These are phyloP conservation scores for Oceanodroma leucorhoa DNA, from an alignment of 2,797 vertebrate genomes.

Conservation along the genomic window DNA sequence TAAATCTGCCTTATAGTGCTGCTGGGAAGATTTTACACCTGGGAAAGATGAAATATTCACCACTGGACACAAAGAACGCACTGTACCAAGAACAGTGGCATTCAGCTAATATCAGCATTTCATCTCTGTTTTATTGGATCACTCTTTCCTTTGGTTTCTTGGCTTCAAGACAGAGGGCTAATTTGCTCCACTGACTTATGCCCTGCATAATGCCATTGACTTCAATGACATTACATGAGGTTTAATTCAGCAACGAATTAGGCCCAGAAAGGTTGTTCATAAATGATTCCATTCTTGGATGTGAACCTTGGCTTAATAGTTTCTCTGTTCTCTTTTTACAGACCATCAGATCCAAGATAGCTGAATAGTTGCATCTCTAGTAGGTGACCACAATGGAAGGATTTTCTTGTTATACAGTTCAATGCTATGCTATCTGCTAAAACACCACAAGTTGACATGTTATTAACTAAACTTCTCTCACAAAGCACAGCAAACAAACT, in stretches of 20 bases:
- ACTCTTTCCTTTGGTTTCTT: slow-evolving; percentile 24
- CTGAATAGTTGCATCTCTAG: slow-evolving; percentile 21
- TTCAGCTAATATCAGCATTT: slow-evolving; percentile 42
- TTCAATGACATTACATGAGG: slow-evolving; percentile 27
- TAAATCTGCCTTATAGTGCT: not conserved
- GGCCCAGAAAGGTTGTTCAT: slow-evolving; percentile 29
- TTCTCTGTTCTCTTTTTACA: slow-evolving; percentile 42
- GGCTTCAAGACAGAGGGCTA: slow-evolving; percentile 25
- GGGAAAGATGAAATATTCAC: slow-evolving; percentile 51
- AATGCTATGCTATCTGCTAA: slow-evolving; percentile 3
- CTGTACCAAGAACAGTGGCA: slow-evolving; percentile 22
- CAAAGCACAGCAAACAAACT: slow-evolving; percentile 15
- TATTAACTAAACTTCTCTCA: slow-evolving; percentile 25
- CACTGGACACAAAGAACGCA: slow-evolving; percentile 12
- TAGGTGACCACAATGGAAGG: not conserved
- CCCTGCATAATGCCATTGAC: slow-evolving; percentile 22
- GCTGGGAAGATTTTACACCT: slow-evolving; percentile 49
- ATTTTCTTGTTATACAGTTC: slow-evolving; percentile 11
- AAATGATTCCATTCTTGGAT: slow-evolving; percentile 22
- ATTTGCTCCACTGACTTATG: slow-evolving; percentile 37
- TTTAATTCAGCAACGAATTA: slow-evolving; percentile 37
- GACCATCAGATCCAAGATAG: slow-evolving; percentile 32
- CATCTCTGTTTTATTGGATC: slow-evolving; percentile 25
- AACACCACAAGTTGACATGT: not conserved
- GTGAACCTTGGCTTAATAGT: slow-evolving; percentile 13